Base-by-base conservation (phyloP, 2,797 vertebrate species). In the Buphagus erythrorhynchus region DNA sequence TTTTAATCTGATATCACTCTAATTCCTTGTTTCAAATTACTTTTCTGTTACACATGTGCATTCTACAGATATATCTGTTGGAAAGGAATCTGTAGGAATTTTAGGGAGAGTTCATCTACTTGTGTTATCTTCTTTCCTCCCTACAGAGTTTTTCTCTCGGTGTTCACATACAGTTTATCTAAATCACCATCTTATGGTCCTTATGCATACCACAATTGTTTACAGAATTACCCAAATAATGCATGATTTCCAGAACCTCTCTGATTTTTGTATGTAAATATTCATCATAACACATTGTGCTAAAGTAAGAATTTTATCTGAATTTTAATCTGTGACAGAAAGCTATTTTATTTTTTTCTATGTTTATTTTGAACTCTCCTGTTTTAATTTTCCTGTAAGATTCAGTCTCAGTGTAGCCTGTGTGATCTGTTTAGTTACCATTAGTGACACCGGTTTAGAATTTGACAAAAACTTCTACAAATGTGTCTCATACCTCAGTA, bases 391-490 rank as follows among this genome's bases (percentile, higher is more conserved):
- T 51, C 7, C 28, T 73, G 10, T 26, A 61, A 49, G 18, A 76
- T 19, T 59, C 21, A 33, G 2, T 55, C 6, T 81, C 17, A 16
- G 9, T 66, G 11, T 8, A 51, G 20, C 18, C 31, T 67, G 5
- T 2, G 2, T 33, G 11, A 43, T 33, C 20, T 31, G 4, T 10
- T 73, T 73, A 10, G 19, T 66, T 46, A 26, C 8, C 2, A 0
- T 45, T 31, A 43, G 9, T 29, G 26, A 72, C 14, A 9, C 2
- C 3, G 3, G 4, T 24, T 79, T 10, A 57, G 20, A 55, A 74
- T 54, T 52, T 52, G 36, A 74, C 5, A 38, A 76, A 69, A 10
- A 9, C 13, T 66, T 9, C 58, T 58, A 28, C 5, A 4, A 46
- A 22, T 49, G 3, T 18, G 33, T n/a, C 29, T 71, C 11, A 10